Evolutionary conservation across 2,113 vertebrate species (phyloP), one percentile per base, ranked within the genome.

Genomic region (Megalops atlanticus): DNA sequence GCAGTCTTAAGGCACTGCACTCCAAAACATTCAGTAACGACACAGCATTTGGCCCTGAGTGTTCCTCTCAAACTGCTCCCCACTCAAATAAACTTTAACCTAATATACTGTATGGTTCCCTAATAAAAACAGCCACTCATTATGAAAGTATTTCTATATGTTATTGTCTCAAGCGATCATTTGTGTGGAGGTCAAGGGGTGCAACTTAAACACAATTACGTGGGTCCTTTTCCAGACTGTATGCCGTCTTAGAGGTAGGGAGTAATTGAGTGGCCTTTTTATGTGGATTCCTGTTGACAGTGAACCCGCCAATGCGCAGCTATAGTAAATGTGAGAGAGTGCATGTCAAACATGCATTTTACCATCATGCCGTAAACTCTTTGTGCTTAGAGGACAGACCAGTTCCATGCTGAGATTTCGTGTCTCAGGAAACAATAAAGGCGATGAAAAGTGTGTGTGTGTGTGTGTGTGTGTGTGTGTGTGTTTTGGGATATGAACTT

Each of bases 401-500:
- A n/a, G 12, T 49, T 76, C 15, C 45, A 7, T 77, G 31, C 16
- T 58, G 76, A n/a, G 35, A 4, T 58, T 49, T 58, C 14, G 24
- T 31, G 49, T 58, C 58, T 49, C 74, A 76, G 27, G 41, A 76
- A 24, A 76, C 27, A 77, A 36, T 49, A 40, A 27, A 18, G 45
- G 15, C 35, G 12, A 11, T 36, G n/a, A 52, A 18, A 49, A 31
- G 39, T 74, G 36, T 16, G 73, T n/a, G 21, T 68, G 58, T 68
- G 21, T 4, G 4, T 45, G 43, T 45, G 43, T 45, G 43, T 45
- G 43, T 45, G 43, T 2, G 43, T 45, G 43, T 45, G 43, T 45
- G 1, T 45, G 43, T 14, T 10, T 45, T 6, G 0, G 43, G 7
- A 45, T 45, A 91, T n/a, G n/a, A n/a, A n/a, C n/a, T n/a, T n/a